A percentile compares a stretch with the other conserved stretches of the same genome.
Conservation (phyloP, 2,888 invertebrate genomes). For the Sceliomorpha sp. region DNA sequence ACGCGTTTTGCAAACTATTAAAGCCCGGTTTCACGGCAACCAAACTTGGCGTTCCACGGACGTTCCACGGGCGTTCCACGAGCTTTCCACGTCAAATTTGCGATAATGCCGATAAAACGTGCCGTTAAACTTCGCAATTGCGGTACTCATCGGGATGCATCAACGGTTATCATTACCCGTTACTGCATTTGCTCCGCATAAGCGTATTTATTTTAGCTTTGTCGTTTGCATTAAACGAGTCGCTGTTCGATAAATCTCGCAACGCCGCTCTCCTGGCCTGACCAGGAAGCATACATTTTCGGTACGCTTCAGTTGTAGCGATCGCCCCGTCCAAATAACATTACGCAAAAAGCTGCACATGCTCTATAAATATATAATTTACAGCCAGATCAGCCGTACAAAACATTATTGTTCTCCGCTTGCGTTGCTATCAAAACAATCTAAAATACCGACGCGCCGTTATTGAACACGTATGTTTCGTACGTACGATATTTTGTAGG, state of each 20-base stretch:
- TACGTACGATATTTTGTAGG: too few relatives aligned
- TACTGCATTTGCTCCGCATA: slow-evolving; percentile 42
- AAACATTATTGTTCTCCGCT: slow-evolving; percentile 8
- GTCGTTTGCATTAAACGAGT: slow-evolving; percentile 36
- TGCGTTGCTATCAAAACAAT: slow-evolving; percentile 3
- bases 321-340: slow-evolving; percentile 9
- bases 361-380: slow-evolving; percentile 38
- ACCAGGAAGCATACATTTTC: slow-evolving; percentile 19
- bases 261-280: slow-evolving; percentile 2
- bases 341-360: slow-evolving; percentile 25
- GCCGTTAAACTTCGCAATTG: slow-evolving; percentile 39
- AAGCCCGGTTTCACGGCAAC: slow-evolving; percentile 19
- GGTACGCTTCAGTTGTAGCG: slow-evolving; percentile 13
- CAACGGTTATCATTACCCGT: slow-evolving; percentile 47
- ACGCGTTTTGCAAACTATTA: slow-evolving; percentile 23
- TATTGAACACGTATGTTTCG: too few relatives aligned
- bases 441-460: slow-evolving; percentile 1
- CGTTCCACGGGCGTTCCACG: too few relatives aligned
- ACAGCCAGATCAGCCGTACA: slow-evolving; percentile 17
- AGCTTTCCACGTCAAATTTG: slow-evolving; percentile 33
- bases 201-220: slow-evolving; percentile 52
- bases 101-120: slow-evolving; percentile 35
- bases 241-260: slow-evolving; percentile 40
- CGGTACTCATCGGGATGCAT: slow-evolving; percentile 40
- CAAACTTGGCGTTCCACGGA: slow-evolving; percentile 2